Evolutionary conservation across 2,888 invertebrate species (phyloP), one percentile per base, ranked within the genome.

Genomic region (Oxystoma pomonae): DNA sequence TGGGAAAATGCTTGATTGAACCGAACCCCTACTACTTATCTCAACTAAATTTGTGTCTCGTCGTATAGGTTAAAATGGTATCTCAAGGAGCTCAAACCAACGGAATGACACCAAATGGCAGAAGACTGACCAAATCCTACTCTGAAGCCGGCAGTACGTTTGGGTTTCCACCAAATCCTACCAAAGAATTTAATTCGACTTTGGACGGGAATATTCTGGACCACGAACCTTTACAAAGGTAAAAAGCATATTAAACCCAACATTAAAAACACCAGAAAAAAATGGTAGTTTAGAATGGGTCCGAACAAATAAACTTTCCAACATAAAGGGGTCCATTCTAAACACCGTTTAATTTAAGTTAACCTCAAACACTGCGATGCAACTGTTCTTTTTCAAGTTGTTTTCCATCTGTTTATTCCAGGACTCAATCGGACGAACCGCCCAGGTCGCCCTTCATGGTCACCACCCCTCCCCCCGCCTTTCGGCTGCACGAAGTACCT

Each of bases 31-130:
- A n/a, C n/a, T n/a, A n/a, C n/a, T n/a, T n/a, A n/a, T n/a, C n/a
- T n/a, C n/a, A n/a, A n/a, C n/a, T n/a, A n/a, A n/a, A n/a, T n/a
- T n/a, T n/a, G n/a, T n/a, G n/a, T n/a, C n/a, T n/a, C n/a, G n/a
- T n/a, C n/a, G 70, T 79, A 60, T 72, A 90, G 85, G 91, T 93
- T 18, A 90, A 90, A 79, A 93, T 93, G 87, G 92, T 94, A 55
- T 94, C 93, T 12, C 93, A 94, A 76, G 93, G 92, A 18, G 94
- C 94, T 9, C 94, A 94, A 81, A 94, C 94, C 1, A 94, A 94
- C 80, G 94, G 94, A 1, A 82, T 87, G 64, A 81, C 87, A 62
- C 79, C 84, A 65, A 87, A 87, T 74, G 86, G 87, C n/a, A 84
- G 92, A 70, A 90, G 91, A 79, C 81, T 94, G 66, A 90, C 90